Evolutionary conservation across 2,113 vertebrate genomes (phyloP).

Genomic region (Myiopsitta monachus): DNA sequence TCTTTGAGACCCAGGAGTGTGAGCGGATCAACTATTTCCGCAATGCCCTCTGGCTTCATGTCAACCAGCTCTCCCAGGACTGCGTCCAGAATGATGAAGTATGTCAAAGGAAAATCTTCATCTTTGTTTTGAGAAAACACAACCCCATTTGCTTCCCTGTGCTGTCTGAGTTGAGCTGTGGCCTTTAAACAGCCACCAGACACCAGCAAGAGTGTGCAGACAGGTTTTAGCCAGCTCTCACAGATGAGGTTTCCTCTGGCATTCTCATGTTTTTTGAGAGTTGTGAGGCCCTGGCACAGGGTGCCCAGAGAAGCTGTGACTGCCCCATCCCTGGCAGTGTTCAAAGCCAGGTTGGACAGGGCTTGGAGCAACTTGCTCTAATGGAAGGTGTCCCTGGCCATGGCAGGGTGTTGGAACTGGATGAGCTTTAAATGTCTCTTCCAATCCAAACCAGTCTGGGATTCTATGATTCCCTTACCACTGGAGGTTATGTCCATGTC

Average conservation of each 20-base stretch:
- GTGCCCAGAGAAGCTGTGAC: no score
- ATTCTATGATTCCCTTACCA: neutral
- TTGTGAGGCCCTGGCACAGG: rapidly evolving
- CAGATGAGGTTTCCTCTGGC: neutral
- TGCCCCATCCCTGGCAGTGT: neutral
- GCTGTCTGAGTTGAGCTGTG: rapidly evolving
- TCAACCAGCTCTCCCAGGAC: conserved; percentile 90
- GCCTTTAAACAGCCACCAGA: neutral
- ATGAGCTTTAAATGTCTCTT: neutral
- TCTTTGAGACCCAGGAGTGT: conserved; percentile 86
- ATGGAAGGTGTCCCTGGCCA: neutral
- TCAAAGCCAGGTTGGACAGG: rapidly evolving
- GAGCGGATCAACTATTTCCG: conserved; percentile 88
- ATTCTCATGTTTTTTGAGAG: neutral
- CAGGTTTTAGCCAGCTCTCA: neutral
- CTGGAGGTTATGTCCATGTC: neutral
- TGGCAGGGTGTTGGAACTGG: rapidly evolving
- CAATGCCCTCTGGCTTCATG: conserved; percentile 87
- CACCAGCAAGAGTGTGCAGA: neutral
- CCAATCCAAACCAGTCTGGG: no score
- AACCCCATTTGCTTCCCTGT: neutral
- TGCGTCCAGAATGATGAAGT: conserved; percentile 92
- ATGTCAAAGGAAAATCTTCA: neutral
- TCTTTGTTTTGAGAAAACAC: neutral
- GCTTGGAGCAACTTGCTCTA: neutral